Base-by-base conservation (phyloP, 2,113 vertebrate species). In the Chrysochloris asiatica region DNA sequence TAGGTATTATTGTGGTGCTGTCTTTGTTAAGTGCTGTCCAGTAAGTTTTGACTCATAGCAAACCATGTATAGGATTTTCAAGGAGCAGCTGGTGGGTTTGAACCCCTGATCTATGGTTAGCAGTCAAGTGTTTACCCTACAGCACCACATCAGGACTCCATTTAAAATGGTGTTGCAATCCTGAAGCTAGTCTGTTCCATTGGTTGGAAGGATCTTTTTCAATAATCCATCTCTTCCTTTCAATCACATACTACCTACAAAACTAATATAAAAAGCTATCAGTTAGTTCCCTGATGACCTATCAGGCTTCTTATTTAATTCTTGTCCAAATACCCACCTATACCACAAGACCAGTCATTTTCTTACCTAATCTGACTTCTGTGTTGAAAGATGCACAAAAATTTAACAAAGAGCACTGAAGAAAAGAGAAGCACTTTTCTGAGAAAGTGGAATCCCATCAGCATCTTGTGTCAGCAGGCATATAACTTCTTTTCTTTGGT, bases 321-420 rank as follows among this genome's bases (percentile, higher is more conserved):
- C 24, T 76, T 86, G 14, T 61, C 52, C 4, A 61, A 89, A 63
- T 65, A 7, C 43, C 63, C n/a, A 85, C 71, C n/a, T 87, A n/a
- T n/a, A 71, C 52, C 69, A 77, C 65, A 88, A 84, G 48, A 48
- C 8, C 72, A 72, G 47, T 26, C 93, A 78, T 63, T 88, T 89
- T 59, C 59, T 88, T 24, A 73, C 45, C 69, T 75, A 71, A 59
- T 50, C n/a, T 92, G 50, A 69, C 79, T 75, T 84, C 33, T 63
- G 13, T 78, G 13, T 82, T 52, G 33, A 75, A 87, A 92, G 92
- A 28, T 56, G 8, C 12, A 38, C 54, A 78, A 30, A 61, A 78
- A 52, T 45, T 83, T 72, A 61, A 63, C n/a, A 5, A 43, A 84
- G 11, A 71, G 77, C 41, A 77, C 48, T 77, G 65, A n/a, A 71